Evolutionary conservation across 2,113 vertebrate species (phyloP).

Genomic region (Polyodon spathula): DNA sequence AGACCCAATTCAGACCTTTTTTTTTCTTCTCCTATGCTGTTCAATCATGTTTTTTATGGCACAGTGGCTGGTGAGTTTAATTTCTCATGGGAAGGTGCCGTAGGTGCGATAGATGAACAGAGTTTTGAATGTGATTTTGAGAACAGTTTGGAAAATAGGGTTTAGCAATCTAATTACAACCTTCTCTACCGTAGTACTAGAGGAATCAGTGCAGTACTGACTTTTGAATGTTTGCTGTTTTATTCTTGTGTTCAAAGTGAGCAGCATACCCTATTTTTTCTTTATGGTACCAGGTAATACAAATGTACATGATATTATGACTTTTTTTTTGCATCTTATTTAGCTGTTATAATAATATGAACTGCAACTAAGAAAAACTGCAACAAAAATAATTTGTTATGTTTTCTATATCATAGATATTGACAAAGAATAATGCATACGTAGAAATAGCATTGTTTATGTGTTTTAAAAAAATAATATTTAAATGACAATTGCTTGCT

Average conservation of each 20-base stretch:
- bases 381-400: too few relatives aligned
- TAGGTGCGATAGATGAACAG: conserved; percentile 21
- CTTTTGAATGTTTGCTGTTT: conserved; percentile 33
- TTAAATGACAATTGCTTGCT: too few relatives aligned
- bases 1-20: not conserved
- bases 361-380: too few relatives aligned
- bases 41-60: conserved; percentile 23
- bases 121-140: conserved; percentile 32
- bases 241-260: conserved; percentile 25
- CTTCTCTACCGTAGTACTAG: conserved; percentile 23
- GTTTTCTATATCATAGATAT: too few relatives aligned
- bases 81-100: conserved; percentile 29
- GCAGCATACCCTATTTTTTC: conserved; percentile 26
- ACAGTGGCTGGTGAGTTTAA: conserved; percentile 28
- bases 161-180: conserved; percentile 34
- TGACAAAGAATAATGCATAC: too few relatives aligned
- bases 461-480: too few relatives aligned
- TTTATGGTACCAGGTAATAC: conserved; percentile 24
- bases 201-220: conserved; percentile 20
- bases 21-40: conserved; percentile 17
- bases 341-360: not conserved
- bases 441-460: too few relatives aligned
- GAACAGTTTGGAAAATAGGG: conserved; percentile 27
- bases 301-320: not conserved
- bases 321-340: not conserved